Percentiles rank a stretch among this genome's conserved stretches.
Conservation (phyloP, 2,797 vertebrate genomes). For the Crax fasciolata region DNA sequence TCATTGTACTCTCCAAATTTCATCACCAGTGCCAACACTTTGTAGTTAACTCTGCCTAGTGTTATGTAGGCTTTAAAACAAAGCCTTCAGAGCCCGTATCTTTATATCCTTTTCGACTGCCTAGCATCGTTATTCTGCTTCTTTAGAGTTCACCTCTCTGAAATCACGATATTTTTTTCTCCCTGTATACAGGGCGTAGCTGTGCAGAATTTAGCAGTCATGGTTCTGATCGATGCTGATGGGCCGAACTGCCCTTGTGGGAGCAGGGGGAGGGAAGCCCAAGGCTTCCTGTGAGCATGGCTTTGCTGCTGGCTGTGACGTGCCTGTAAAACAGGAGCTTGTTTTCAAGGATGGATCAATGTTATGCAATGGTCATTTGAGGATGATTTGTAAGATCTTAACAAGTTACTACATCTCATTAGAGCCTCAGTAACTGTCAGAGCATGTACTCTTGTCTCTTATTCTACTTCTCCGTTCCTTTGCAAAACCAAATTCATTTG, state of each 20-base stretch:
- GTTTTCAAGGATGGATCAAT: neutral
- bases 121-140: neutral
- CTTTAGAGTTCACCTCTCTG: neutral
- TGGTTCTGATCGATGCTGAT: neutral
- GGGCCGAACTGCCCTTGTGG: neutral
- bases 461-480: neutral
- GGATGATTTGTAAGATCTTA: neutral
- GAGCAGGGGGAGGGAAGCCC: neutral
- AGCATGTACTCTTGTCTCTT: neutral
- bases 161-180: neutral
- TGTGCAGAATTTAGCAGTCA: neutral
- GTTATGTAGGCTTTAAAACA: neutral
- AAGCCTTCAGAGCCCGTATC: neutral
- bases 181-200: neutral
- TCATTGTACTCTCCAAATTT: constrained; percentile 16
- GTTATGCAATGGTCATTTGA: neutral
- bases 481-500: neutral
- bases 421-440: neutral
- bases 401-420: neutral
- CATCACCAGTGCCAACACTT: neutral
- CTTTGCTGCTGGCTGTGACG: neutral
- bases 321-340: neutral
- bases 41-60: neutral
- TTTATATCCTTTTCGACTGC: neutral
- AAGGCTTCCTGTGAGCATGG: neutral